Conservation (phyloP, 1,140 invertebrate species). For the Drosophila miranda region DNA sequence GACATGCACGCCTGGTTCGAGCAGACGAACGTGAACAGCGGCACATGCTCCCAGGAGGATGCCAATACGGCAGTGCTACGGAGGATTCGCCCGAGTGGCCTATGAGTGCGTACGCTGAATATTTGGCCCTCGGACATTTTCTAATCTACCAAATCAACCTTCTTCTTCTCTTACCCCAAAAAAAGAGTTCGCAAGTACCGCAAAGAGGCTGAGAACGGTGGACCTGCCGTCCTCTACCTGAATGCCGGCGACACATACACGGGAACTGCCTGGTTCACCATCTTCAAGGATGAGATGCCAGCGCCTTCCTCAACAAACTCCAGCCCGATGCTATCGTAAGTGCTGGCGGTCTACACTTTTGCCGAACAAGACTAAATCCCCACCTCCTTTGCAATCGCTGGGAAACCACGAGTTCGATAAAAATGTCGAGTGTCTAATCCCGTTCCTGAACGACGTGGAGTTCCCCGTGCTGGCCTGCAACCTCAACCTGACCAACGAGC, state of each 20-base stretch:
- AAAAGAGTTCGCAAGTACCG: conserved; percentile 83
- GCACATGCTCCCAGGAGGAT: conserved; percentile 85
- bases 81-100: conserved; percentile 91
- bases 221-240: conserved; percentile 87
- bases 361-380: neutral
- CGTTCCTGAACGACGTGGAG: conserved; percentile 88
- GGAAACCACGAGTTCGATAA: conserved; percentile 98
- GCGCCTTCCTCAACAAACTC: conserved; percentile 90
- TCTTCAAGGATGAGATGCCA: conserved; percentile 90
- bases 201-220: conserved; percentile 83
- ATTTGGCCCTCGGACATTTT: no score
- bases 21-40: conserved; percentile 87
- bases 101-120: conserved; percentile 82
- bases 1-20: conserved; percentile 95
- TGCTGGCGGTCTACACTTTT: conserved; percentile 26
- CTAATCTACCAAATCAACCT: no score
- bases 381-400: conserved; percentile 87
- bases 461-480: conserved; percentile 92
- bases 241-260: conserved; percentile 96
- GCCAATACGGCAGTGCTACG: conserved; percentile 87
- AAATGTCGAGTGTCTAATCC: conserved; percentile 88
- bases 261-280: conserved; percentile 91
- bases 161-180: no score
- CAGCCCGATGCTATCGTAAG: conserved; percentile 92
- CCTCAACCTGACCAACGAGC: conserved; percentile 87